Evolutionary conservation across 2,888 invertebrate species (phyloP).

Genomic region (Drosophila acutilabella): DNA sequence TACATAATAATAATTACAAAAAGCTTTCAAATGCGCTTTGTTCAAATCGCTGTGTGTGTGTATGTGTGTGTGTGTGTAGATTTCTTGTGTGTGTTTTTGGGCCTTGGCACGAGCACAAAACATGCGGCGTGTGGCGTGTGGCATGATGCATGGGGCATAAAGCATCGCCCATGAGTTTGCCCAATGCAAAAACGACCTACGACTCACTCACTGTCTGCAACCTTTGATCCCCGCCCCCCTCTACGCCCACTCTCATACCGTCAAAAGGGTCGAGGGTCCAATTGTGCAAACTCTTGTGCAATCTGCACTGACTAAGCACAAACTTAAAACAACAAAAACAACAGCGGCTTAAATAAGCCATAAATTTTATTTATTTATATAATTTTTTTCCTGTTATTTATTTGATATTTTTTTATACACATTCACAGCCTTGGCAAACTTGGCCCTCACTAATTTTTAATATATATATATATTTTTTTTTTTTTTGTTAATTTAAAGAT

Average conservation of each 20-base stretch:
- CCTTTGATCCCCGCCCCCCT: slow-evolving; percentile 19
- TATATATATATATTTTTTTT: not conserved
- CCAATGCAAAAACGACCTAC: slow-evolving; percentile 20
- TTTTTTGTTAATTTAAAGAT: slow-evolving; percentile 17
- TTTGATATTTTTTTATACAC: not conserved
- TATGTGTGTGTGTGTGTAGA: slow-evolving; percentile 27
- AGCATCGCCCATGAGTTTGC: slow-evolving; percentile 48
- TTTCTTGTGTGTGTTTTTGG: slow-evolving; percentile 17
- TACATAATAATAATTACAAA: slow-evolving; percentile 73
- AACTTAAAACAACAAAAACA: slow-evolving; percentile 18
- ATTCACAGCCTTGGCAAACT: slow-evolving; percentile 23
- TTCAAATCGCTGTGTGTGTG: slow-evolving; percentile 27
- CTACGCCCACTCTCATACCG: not conserved
- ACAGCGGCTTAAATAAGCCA: too few relatives aligned
- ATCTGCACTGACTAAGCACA: slow-evolving; percentile 43
- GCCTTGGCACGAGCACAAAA: slow-evolving; percentile 42
- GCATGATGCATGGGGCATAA: slow-evolving; percentile 30
- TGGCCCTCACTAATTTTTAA: slow-evolving; percentile 27
- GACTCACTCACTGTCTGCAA: slow-evolving; percentile 18
- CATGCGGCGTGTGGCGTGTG: slow-evolving; percentile 19
- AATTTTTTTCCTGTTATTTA: not conserved
- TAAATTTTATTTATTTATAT: slow-evolving; percentile 1
- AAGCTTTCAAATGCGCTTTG: slow-evolving; percentile 63
- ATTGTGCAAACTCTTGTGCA: slow-evolving; percentile 29
- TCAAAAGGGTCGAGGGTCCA: slow-evolving; percentile 36